Evolutionary conservation across 2,888 invertebrate genomes (phyloP).

Genomic region (Punctoribates punctum): DNA sequence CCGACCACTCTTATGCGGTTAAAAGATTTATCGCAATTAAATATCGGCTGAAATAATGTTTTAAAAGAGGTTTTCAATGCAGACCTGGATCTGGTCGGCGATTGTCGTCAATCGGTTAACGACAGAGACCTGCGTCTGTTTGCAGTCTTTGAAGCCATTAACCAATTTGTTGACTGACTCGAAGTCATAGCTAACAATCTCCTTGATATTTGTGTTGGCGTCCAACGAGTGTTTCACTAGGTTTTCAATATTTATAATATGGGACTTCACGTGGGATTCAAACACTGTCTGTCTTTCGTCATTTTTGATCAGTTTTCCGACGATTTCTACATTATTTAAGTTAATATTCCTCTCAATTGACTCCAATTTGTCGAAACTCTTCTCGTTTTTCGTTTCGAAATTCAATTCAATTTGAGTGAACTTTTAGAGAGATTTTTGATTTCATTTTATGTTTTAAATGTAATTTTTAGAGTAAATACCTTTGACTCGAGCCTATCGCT

Average conservation of each 20-base stretch:
- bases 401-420: slow-evolving; percentile 43
- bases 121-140: background rate
- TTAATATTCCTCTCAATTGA: slow-evolving; percentile 45
- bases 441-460: slow-evolving; percentile 4
- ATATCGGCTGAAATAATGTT: background rate
- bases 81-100: background rate
- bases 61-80: background rate
- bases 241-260: slow-evolving; percentile 31
- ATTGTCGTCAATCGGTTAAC: background rate
- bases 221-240: slow-evolving; percentile 21
- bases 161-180: slow-evolving; percentile 12
- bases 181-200: slow-evolving; percentile 26
- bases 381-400: slow-evolving; percentile 44
- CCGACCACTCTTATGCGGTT: too few relatives aligned
- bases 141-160: background rate
- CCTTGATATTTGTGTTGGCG: slow-evolving; percentile 31
- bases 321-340: slow-evolving; percentile 43
- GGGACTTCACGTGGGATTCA: slow-evolving; percentile 31
- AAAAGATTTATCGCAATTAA: background rate
- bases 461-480: slow-evolving; percentile 11
- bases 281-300: slow-evolving; percentile 44
- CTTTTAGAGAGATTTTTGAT: background rate
- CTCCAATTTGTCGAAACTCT: slow-evolving; percentile 45
- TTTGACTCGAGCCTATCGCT: slow-evolving; percentile 45
- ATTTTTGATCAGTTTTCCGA: slow-evolving; percentile 45